Percentiles rank a stretch among this genome's conserved stretches.
Evolutionary conservation across 2,797 vertebrate genomes (phyloP).

Genomic region (Champsocephalus esox): DNA sequence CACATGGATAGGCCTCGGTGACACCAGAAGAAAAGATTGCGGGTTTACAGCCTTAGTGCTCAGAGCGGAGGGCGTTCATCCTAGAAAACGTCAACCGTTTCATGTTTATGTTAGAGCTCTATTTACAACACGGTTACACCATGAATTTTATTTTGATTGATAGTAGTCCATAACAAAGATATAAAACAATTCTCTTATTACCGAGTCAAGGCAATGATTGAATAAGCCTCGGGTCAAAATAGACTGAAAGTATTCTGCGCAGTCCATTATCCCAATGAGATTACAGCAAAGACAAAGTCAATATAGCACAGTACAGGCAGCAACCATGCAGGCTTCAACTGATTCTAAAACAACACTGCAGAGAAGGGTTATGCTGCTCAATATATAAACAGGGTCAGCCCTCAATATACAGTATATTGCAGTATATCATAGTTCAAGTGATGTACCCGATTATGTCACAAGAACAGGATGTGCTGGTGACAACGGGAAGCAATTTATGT

Average conservation of each 20-base stretch:
- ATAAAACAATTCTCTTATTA: slow-evolving; percentile 47
- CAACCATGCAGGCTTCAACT: slow-evolving; percentile 8
- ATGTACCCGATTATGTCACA: too few relatives aligned
- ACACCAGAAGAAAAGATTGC: slow-evolving; percentile 33
- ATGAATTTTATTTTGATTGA: slow-evolving; percentile 35
- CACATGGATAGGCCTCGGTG: slow-evolving; percentile 29
- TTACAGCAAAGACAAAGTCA: slow-evolving; percentile 46
- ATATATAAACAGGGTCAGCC: too few relatives aligned
- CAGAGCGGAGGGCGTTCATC: background rate
- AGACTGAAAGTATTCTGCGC: slow-evolving; percentile 38
- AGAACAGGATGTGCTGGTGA: too few relatives aligned
- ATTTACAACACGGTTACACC: slow-evolving; percentile 8
- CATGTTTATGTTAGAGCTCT: slow-evolving; percentile 9
- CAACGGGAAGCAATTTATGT: too few relatives aligned
- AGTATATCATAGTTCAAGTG: too few relatives aligned
- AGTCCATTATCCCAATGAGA: slow-evolving; percentile 57
- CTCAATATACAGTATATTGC: too few relatives aligned
- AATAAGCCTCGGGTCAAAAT: slow-evolving; percentile 35
- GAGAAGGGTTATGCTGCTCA: too few relatives aligned
- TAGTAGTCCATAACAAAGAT: slow-evolving; percentile 12
- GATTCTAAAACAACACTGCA: background rate
- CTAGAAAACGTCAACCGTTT: background rate
- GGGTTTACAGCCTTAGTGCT: slow-evolving; percentile 23
- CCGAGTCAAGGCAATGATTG: slow-evolving; percentile 35
- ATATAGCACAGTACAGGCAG: slow-evolving; percentile 18